A percentile compares a stretch with the other conserved stretches of the same genome.
phyloP scores from a whole-genome alignment of 2,797 vertebrate species.

The Presbytis comata region DNA sequence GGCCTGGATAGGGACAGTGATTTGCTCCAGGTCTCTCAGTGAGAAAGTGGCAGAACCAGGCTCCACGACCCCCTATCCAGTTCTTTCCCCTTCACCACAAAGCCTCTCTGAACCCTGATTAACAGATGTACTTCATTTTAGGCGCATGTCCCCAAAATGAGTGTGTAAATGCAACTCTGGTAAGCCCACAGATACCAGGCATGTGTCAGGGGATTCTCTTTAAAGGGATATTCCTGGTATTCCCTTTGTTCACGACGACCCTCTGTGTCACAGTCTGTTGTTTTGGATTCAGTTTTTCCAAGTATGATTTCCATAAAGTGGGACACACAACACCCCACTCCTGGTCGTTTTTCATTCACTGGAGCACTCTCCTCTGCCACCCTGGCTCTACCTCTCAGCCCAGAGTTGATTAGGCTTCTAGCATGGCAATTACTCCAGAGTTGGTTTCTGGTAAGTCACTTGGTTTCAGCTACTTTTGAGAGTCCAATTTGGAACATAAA shows the following conservation, averaged over 20 bases:
- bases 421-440: not conserved
- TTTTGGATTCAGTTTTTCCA: not conserved
- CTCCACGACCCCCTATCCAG: not conserved
- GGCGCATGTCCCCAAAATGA: not conserved
- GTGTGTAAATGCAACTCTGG: not conserved
- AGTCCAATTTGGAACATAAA: not conserved
- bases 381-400: not conserved
- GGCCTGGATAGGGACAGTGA: not conserved
- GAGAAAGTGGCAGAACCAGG: not conserved
- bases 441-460: not conserved
- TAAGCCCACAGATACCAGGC: not conserved
- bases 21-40: not conserved
- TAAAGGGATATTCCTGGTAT: not conserved
- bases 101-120: not conserved
- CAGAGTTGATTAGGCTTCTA: not conserved
- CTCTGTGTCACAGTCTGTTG: not conserved
- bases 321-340: not conserved
- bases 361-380: not conserved
- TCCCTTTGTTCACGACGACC: not conserved
- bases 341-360: not conserved
- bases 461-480: not conserved
- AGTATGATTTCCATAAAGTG: not conserved
- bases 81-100: too few species aligned
- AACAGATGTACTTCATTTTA: too few species aligned
- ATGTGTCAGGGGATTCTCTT: rapidly evolving